Evolutionary conservation across 2,113 vertebrate species (phyloP).

Genomic region (Rhinogobius similis): DNA sequence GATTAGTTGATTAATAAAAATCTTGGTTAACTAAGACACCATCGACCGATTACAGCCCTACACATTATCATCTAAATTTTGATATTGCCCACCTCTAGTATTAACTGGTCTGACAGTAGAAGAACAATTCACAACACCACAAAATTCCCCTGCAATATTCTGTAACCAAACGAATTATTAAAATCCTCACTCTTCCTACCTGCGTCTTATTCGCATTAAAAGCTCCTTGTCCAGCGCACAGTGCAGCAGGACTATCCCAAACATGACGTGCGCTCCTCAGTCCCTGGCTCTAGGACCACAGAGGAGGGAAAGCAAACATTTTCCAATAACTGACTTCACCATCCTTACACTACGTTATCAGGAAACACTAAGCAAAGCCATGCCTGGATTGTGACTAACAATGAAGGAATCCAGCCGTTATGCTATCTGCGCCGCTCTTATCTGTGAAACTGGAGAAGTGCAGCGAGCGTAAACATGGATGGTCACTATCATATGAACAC

Average conservation of each 20-base stretch:
- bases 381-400: constrained; percentile 18
- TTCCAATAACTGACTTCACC: not conserved
- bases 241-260: constrained; percentile 29
- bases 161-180: too few species aligned
- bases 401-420: constrained; percentile 7
- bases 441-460: constrained; percentile 46
- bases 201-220: constrained; percentile 56
- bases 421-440: constrained; percentile 30
- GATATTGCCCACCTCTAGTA: too few species aligned
- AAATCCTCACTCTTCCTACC: too few species aligned
- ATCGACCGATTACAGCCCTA: too few species aligned
- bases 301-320: not conserved
- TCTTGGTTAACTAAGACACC: too few species aligned
- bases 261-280: constrained; percentile 52
- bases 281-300: constrained; percentile 24
- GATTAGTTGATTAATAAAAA: too few species aligned
- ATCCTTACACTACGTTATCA: not conserved
- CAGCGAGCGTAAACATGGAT: constrained; percentile 18
- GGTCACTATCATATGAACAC: not conserved
- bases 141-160: too few species aligned
- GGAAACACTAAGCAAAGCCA: not conserved
- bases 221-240: constrained; percentile 49
- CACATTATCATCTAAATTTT: too few species aligned
- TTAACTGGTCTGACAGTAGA: too few species aligned
- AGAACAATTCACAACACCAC: too few species aligned